Base-by-base conservation (phyloP, 2,888 invertebrate species). In the Cheilosia impressa region DNA sequence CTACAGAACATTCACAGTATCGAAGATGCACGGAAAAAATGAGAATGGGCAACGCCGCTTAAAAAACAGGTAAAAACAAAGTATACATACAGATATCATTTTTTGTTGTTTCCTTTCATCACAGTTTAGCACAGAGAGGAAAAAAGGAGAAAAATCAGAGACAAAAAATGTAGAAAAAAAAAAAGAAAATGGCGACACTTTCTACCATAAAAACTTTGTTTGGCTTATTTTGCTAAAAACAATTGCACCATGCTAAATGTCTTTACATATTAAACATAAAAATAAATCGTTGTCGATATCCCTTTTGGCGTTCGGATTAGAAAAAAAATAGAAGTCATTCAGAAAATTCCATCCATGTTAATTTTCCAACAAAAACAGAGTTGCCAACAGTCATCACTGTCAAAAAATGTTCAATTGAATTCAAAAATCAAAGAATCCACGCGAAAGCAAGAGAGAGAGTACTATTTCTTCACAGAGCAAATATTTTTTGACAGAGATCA, bases 151-250 rank as follows among this genome's bases (percentile, higher is more conserved):
- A 83, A 73, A 83, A 73, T 53, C 72, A 72, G 79, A 71, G 62
- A 65, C 45, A 58, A 13, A 60, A 53, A 45, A 45, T 31, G 38
- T 24, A 10, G 6, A 58, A 45, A 31, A 69, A 71, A 69, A 71
- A 79, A 78, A 78, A 79, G 43, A 79, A 79, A 81, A 85, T 85
- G 85, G 85, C 85, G 85, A 85, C 85, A 85, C 71, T 85, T 85
- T 85, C 81, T 68, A 80, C 50, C 15, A 27, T 34, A 17, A 27
- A 24, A 66, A 38, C 38, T 65, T 34, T 43, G 50, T 58, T 24
- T 15, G 24, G 27, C 17, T 58, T 38, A 34, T 17, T 65, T 69
- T 53, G 76, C 34, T 1, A 47, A 19, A 34, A 63, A 47, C n/a
- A 15, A 6, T 13, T 22, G 7, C 9, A 10, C 24, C 24, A 41